Percentiles rank a stretch among this genome's conserved stretches.
Conservation (phyloP, 2,113 vertebrate species). For the Salminus brasiliensis region DNA sequence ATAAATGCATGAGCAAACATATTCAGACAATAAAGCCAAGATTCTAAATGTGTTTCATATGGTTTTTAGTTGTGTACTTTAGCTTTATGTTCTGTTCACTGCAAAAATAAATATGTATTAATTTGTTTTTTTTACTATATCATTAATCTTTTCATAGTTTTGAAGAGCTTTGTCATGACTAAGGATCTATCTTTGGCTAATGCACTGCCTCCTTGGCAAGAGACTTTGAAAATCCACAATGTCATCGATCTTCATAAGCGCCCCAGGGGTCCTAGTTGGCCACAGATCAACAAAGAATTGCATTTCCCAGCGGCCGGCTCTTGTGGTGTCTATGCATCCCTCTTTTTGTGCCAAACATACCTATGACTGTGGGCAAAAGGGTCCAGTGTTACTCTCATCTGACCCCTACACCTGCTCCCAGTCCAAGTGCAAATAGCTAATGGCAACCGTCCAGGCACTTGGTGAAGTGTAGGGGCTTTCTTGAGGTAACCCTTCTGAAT, state of each 20-base stretch:
- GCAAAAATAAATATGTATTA: too few species aligned
- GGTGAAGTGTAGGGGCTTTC: background rate
- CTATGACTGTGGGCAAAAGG: constrained; percentile 7
- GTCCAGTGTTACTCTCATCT: constrained; percentile 2
- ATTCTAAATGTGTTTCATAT: background rate
- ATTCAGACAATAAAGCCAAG: too few species aligned
- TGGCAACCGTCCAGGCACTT: constrained; percentile 31
- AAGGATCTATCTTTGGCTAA: background rate
- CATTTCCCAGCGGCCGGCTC: background rate
- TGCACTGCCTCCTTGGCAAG: background rate
- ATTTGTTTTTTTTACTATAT: background rate
- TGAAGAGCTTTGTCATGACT: background rate
- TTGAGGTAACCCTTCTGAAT: constrained; percentile 17
- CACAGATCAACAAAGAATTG: background rate
- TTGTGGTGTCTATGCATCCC: background rate
- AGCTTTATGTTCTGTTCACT: background rate
- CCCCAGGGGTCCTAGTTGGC: background rate
- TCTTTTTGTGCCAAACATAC: background rate
- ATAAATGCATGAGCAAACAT: too few species aligned
- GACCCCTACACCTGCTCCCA: constrained; percentile 1
- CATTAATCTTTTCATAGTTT: background rate
- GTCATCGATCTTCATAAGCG: background rate
- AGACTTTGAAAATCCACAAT: background rate
- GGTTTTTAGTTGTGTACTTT: background rate
- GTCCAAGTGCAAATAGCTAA: constrained; percentile 17